Base-by-base conservation (phyloP, 2,888 invertebrate genomes). In the Nemotelus pantherinus region DNA sequence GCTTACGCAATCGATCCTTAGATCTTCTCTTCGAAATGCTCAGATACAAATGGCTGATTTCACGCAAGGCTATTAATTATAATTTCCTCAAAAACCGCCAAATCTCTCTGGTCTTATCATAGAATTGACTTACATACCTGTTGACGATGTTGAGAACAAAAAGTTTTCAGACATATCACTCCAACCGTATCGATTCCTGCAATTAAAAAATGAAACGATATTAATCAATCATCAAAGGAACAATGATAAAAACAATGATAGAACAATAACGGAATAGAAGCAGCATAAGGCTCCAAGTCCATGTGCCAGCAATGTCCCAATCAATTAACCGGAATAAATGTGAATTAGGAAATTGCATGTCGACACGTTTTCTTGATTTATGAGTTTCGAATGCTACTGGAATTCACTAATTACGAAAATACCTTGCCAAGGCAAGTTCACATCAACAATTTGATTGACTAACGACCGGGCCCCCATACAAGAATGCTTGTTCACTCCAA, bases 101-200 rank as follows among this genome's bases (percentile, higher is more conserved):
- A n/a, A n/a, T n/a, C n/a, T n/a, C n/a, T n/a, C n/a, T n/a, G n/a
- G n/a, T n/a, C n/a, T n/a, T n/a, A n/a, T n/a, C n/a, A n/a, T n/a
- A n/a, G n/a, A n/a, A n/a, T n/a, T n/a, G n/a, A n/a, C n/a, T n/a
- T 9, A 88, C 89, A 86, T 83, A 91, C 91, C 91, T 87, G 89
- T 89, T 81, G 90, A 90, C 81, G 91, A 90, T 80, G 92, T 91
- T 82, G 90, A 89, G 85, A 92, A 92, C 79, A 89, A 88, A 84
- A 92, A 91, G 75, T 90, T 89, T 76, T 90, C 90, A 44, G 91
- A 91, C 82, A 89, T 87, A 76, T 90, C 90, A 85, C 91, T 90
- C 92, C 91, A 92, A 79, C 92, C 92, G 84, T 90, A 92, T 81
- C 90, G 90, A 85, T 92, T 92, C 83, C 87, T 87, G 83, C 0